These are phyloP conservation scores for Anomalospiza imberbis DNA, from an alignment of 2,797 vertebrate species.

Conservation along the genomic window DNA sequence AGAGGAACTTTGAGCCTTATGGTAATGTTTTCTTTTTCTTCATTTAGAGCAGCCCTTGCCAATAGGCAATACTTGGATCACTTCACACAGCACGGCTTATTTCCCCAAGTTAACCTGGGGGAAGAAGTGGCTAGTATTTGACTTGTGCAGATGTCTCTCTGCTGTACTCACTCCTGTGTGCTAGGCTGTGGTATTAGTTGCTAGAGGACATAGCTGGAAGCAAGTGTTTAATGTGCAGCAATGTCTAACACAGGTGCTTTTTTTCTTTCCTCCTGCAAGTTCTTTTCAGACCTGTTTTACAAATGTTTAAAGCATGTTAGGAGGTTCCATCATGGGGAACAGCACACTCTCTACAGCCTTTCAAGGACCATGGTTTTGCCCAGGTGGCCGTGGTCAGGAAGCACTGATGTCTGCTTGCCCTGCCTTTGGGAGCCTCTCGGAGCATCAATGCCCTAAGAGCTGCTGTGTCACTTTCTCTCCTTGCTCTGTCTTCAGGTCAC, in stretches of 20 bases:
- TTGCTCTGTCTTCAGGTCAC: not conserved
- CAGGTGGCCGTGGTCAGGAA: not conserved
- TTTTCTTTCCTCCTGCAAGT: not conserved
- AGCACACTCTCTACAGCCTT: not conserved
- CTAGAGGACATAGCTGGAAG: not conserved
- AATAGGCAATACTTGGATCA: rapidly evolving
- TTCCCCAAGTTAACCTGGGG: not conserved
- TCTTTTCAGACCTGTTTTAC: not conserved
- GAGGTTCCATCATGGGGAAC: not conserved
- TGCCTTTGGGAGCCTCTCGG: not conserved
- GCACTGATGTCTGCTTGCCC: not conserved
- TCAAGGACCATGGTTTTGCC: not conserved
- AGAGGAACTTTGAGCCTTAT: not conserved
- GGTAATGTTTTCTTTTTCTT: not conserved
- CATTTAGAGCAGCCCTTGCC: not conserved
- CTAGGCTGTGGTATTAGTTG: not conserved
- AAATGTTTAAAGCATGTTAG: rapidly evolving
- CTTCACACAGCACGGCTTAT: not conserved
- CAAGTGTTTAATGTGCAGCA: not conserved
- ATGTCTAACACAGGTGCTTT: not conserved
- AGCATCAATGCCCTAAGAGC: too few species aligned
- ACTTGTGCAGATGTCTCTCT: not conserved
- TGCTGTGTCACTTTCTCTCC: not conserved
- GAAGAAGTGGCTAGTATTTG: not conserved
- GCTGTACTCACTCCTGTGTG: not conserved